These are phyloP conservation scores for Acropternis orthonyx DNA, from an alignment of 2,797 vertebrate genomes.

Conservation along the genomic window DNA sequence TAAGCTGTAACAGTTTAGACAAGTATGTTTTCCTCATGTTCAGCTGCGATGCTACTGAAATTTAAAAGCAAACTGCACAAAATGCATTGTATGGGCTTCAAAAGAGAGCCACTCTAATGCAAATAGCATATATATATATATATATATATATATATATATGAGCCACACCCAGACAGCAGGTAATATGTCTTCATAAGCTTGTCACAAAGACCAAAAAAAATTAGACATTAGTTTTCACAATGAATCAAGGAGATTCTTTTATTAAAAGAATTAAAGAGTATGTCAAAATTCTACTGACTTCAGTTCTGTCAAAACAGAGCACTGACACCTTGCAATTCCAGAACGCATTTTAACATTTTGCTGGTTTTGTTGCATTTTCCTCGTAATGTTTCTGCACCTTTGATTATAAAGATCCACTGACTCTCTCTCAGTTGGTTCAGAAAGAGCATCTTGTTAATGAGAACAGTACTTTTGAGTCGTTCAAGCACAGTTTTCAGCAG, in stretches of 20 bases:
- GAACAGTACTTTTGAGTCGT: background rate
- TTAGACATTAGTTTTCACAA: background rate
- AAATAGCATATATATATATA: background rate
- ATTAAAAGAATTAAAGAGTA: background rate
- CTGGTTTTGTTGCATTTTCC: background rate
- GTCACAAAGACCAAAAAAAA: background rate
- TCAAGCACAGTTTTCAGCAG: background rate
- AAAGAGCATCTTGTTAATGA: background rate
- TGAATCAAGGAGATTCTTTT: fast-evolving
- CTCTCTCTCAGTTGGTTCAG: background rate
- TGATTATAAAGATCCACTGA: background rate
- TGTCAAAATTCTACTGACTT: background rate
- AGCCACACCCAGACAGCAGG: background rate
- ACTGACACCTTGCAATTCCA: background rate
- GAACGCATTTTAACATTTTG: background rate
- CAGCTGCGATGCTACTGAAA: background rate
- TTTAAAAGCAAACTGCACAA: background rate
- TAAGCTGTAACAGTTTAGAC: background rate
- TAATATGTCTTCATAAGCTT: background rate
- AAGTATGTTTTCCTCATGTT: background rate
- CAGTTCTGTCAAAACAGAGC: background rate
- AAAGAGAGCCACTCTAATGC: background rate
- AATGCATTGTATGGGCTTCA: background rate
- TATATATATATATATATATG: no score
- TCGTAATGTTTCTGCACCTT: background rate